These are phyloP conservation scores for Phyllostomus discolor DNA, from an alignment of 2,113 vertebrate species.

Conservation along the genomic window DNA sequence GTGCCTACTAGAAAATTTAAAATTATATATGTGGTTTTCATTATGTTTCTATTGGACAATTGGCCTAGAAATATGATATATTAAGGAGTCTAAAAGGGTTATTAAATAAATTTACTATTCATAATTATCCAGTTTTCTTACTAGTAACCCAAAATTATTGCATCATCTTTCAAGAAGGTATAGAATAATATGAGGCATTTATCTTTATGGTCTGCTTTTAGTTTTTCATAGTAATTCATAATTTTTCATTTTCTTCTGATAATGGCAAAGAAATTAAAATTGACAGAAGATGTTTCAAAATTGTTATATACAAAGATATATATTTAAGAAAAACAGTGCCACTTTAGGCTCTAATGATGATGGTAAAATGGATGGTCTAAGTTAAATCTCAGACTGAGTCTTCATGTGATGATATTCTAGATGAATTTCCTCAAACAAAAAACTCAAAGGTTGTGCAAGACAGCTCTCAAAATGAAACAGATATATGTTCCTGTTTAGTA, in stretches of 20 bases:
- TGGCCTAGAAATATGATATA: not conserved
- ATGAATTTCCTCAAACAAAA: conserved; percentile 21
- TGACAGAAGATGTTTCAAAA: not conserved
- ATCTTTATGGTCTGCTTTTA: not conserved
- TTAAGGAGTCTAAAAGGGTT: not conserved
- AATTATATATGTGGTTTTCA: not conserved
- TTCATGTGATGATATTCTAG: not conserved
- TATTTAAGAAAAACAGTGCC: not conserved
- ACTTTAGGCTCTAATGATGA: not conserved
- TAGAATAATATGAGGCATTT: not conserved
- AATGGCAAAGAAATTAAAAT: not conserved
- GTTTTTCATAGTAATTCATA: not conserved
- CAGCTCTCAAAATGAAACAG: not conserved
- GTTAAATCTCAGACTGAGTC: not conserved
- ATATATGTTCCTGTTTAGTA: not conserved
- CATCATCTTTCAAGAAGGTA: not conserved
- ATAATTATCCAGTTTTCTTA: not conserved
- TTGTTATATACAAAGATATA: not conserved
- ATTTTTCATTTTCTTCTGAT: not conserved
- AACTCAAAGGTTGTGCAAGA: not conserved
- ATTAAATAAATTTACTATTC: not conserved
- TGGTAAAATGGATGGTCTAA: not conserved
- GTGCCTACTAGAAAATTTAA: not conserved
- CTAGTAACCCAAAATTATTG: not conserved
- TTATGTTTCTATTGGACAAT: not conserved